Evolutionary conservation across 2,888 invertebrate species (phyloP).

Genomic region (Xanthia togata): DNA sequence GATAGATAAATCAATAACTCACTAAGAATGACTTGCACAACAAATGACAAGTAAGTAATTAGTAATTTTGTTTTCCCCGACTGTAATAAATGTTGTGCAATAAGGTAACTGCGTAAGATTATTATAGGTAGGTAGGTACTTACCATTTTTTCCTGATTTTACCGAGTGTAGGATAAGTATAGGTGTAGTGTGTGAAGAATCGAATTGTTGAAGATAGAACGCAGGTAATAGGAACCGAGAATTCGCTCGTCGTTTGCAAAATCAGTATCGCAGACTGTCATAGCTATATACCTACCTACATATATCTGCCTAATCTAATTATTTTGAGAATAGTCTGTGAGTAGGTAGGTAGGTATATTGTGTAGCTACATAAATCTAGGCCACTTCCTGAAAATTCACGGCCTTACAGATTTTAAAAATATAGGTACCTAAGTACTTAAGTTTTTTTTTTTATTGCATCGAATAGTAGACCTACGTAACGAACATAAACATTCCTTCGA

Average conservation of each 20-base stretch:
- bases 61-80: conserved; percentile 11
- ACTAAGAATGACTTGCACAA: conserved; percentile 38
- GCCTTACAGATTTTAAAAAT: background rate
- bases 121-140: too few relatives aligned
- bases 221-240: background rate
- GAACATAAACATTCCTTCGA: background rate
- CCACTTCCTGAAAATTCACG: background rate
- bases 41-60: conserved; percentile 4
- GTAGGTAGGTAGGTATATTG: too few relatives aligned
- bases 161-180: too few relatives aligned
- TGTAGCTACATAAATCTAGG: background rate
- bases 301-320: background rate
- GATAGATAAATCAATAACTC: conserved; percentile 35
- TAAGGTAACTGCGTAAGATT: background rate
- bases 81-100: conserved; percentile 35
- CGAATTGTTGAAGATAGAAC: background rate
- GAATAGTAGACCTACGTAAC: background rate
- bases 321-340: background rate
- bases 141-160: background rate
- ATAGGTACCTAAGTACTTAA: too few relatives aligned
- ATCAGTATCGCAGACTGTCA: conserved; percentile 6
- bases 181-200: background rate
- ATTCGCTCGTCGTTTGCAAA: background rate
- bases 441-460: background rate
- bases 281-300: conserved; percentile 15